Evolutionary conservation across 2,797 vertebrate species (phyloP).

Genomic region (Gobio occitaniae): DNA sequence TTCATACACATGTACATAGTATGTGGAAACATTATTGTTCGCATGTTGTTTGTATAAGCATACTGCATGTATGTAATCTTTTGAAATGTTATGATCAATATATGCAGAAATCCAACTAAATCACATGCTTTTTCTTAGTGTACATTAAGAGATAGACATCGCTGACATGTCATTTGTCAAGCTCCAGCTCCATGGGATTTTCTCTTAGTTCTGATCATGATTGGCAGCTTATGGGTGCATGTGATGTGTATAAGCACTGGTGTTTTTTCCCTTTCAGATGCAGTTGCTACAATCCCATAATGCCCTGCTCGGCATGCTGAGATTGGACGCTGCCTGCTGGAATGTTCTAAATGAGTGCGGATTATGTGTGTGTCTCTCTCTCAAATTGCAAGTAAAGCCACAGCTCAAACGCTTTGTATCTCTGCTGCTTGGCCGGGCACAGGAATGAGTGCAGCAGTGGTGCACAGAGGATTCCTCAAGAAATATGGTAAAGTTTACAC

Average conservation of each 20-base stretch:
- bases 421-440: conserved; percentile 61
- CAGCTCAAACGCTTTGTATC: not conserved
- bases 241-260: conserved; percentile 61
- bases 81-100: not conserved
- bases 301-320: conserved; percentile 12
- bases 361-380: conserved; percentile 63
- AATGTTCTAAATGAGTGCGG: conserved; percentile 71
- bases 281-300: conserved; percentile 59
- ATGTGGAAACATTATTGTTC: not conserved
- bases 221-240: conserved; percentile 52
- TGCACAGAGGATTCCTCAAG: conserved; percentile 81
- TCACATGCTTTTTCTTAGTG: not conserved
- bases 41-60: not conserved
- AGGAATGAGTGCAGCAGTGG: conserved; percentile 75
- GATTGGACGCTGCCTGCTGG: conserved; percentile 58
- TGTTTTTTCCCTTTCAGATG: conserved; percentile 31
- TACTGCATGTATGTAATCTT: not conserved
- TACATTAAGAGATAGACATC: not conserved
- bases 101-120: not conserved
- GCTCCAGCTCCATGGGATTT: conserved; percentile 24
- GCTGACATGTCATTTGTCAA: conserved; percentile 20
- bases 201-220: conserved; percentile 60
- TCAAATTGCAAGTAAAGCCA: conserved; percentile 35
- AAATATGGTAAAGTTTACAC: conserved; percentile 79
- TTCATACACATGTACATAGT: too few relatives aligned